phyloP scores from a whole-genome alignment of 2,797 vertebrate species.

The Hippoglossus hippoglossus region DNA sequence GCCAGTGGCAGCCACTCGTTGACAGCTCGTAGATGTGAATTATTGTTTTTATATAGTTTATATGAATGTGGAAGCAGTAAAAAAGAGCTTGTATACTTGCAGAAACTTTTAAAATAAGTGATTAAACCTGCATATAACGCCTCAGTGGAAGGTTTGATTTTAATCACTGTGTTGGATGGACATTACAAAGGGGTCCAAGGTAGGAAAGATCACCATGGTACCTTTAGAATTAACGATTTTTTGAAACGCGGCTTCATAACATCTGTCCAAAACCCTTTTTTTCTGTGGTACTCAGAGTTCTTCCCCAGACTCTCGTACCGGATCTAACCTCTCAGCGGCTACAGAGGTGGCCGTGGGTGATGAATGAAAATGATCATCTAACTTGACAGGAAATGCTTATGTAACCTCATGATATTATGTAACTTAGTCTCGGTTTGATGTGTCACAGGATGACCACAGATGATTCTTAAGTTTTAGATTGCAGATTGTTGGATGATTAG shows the following conservation, averaged over 20 bases:
- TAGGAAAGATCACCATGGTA: conserved; percentile 5
- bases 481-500: conserved; percentile 35
- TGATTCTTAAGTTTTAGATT: conserved; percentile 48
- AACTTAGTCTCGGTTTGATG: conserved; percentile 41
- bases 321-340: conserved; percentile 32
- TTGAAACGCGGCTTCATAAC: conserved; percentile 34
- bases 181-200: conserved; percentile 25
- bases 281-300: not conserved
- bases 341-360: conserved; percentile 40
- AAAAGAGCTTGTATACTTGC: conserved; percentile 3
- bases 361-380: conserved; percentile 59
- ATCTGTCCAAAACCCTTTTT: conserved; percentile 45
- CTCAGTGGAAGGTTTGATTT: conserved; percentile 17
- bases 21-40: conserved; percentile 52
- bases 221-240: not conserved
- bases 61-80: conserved; percentile 27
- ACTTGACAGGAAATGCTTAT: conserved; percentile 63
- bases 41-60: conserved; percentile 13
- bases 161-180: conserved; percentile 14
- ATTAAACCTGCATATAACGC: no score
- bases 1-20: conserved; percentile 38
- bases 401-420: conserved; percentile 52
- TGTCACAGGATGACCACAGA: conserved; percentile 41
- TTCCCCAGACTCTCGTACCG: conserved; percentile 33
- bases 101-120: not conserved